Conservation (phyloP, 2,797 vertebrate species). For the Phalanger gymnotis region DNA sequence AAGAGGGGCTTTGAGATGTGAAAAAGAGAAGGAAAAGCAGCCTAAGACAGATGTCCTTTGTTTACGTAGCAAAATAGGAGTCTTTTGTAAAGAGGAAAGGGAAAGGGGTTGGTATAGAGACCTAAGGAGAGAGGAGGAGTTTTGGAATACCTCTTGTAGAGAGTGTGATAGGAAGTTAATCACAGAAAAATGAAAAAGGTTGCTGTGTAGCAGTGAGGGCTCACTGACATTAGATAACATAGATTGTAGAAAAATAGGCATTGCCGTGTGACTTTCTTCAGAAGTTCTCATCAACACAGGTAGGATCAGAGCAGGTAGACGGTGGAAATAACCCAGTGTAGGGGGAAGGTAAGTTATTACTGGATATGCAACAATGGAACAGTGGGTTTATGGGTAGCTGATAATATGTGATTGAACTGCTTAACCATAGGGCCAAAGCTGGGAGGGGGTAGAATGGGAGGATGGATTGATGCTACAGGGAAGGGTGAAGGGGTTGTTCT, state of each 20-base stretch:
- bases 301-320: not conserved
- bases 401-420: too few species aligned
- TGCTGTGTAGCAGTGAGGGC: not conserved
- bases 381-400: too few species aligned
- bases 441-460: not conserved
- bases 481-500: not conserved
- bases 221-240: not conserved
- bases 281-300: not conserved
- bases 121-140: not conserved
- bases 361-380: too few species aligned
- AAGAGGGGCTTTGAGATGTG: not conserved
- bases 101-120: not conserved
- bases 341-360: not conserved
- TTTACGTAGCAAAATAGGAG: not conserved
- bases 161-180: not conserved
- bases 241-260: not conserved
- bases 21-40: not conserved
- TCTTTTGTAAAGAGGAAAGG: not conserved
- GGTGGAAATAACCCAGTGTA: too few species aligned
- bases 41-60: not conserved
- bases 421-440: too few species aligned
- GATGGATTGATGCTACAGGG: not conserved
- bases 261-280: not conserved
- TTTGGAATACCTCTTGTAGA: not conserved
- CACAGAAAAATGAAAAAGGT: not conserved